Conservation (phyloP, 2,888 invertebrate species). For the Drosophila mayaguana region DNA sequence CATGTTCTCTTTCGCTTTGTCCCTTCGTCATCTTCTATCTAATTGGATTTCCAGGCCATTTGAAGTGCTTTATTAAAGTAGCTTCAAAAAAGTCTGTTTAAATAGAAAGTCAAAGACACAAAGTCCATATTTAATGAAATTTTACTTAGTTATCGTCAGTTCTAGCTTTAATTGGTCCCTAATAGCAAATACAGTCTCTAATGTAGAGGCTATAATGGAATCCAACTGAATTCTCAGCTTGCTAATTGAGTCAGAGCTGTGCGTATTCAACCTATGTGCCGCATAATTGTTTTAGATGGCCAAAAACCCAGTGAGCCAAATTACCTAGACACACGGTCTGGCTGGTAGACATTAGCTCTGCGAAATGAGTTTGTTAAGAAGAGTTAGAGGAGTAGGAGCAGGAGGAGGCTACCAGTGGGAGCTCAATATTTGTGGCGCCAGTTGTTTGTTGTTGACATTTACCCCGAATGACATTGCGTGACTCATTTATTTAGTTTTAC, state of each 20-base stretch:
- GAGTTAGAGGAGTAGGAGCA: background rate
- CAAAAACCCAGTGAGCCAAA: constrained; percentile 26
- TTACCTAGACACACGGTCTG: constrained; percentile 59
- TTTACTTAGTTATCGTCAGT: background rate
- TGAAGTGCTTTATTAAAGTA: background rate
- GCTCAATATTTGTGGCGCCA: constrained; percentile 71
- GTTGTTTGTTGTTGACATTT: constrained; percentile 66
- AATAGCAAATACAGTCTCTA: background rate
- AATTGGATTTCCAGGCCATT: background rate
- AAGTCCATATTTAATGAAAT: background rate
- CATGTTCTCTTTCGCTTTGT: background rate
- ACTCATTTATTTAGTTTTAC: constrained; percentile 76
- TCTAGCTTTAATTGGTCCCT: background rate
- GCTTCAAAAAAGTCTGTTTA: background rate
- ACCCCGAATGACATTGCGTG: constrained; percentile 78
- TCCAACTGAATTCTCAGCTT: constrained; percentile 13
- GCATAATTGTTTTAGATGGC: constrained; percentile 30
- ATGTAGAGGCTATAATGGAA: constrained; percentile 3
- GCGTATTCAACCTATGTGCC: background rate
- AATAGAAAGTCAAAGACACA: background rate
- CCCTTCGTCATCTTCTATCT: background rate
- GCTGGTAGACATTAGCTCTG: constrained; percentile 9
- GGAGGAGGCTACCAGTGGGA: constrained; percentile 15
- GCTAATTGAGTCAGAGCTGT: constrained; percentile 55
- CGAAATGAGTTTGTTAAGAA: constrained; percentile 22